These are phyloP conservation scores for Hydraecia micacea DNA, from an alignment of 2,888 invertebrate genomes.

Conservation along the genomic window DNA sequence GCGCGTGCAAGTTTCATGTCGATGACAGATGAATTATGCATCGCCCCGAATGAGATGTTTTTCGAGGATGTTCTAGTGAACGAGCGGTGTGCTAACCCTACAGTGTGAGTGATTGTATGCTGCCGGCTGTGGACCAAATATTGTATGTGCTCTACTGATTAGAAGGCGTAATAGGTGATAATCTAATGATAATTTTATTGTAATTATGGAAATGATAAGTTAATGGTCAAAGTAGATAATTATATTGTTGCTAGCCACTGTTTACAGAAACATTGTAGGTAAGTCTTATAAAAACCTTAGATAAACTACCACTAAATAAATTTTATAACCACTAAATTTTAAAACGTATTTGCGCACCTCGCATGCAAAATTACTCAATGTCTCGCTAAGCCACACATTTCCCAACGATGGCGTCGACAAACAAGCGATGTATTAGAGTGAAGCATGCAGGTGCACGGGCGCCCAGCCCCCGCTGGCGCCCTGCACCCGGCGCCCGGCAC, in stretches of 20 bases:
- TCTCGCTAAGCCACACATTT: slow-evolving; percentile 33
- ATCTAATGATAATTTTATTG: neutral
- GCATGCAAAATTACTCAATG: slow-evolving; percentile 37
- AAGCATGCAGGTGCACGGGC: slow-evolving; percentile 30
- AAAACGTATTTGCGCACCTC: neutral
- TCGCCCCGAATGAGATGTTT: slow-evolving; percentile 55
- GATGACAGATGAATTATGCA: slow-evolving; percentile 68
- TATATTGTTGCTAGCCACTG: neutral
- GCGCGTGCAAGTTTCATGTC: slow-evolving; percentile 67
- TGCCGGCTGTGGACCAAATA: slow-evolving; percentile 2
- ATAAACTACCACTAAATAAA: neutral
- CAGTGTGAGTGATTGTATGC: slow-evolving; percentile 15
- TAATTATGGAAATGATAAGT: neutral
- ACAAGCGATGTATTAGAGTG: slow-evolving; percentile 22
- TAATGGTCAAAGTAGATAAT: neutral
- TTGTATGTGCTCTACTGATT: neutral
- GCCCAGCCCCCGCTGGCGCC: neutral
- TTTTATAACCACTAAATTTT: slow-evolving; percentile 7
- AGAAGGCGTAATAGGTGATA: neutral
- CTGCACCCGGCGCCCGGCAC: neutral
- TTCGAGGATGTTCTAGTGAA: slow-evolving; percentile 42
- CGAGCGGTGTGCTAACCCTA: slow-evolving; percentile 16
- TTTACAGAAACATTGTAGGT: neutral
- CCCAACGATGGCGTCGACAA: slow-evolving; percentile 9
- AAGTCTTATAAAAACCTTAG: too few relatives aligned